Evolutionary conservation across 2,113 vertebrate species (phyloP).

Genomic region (Proterorhinus semilunaris): DNA sequence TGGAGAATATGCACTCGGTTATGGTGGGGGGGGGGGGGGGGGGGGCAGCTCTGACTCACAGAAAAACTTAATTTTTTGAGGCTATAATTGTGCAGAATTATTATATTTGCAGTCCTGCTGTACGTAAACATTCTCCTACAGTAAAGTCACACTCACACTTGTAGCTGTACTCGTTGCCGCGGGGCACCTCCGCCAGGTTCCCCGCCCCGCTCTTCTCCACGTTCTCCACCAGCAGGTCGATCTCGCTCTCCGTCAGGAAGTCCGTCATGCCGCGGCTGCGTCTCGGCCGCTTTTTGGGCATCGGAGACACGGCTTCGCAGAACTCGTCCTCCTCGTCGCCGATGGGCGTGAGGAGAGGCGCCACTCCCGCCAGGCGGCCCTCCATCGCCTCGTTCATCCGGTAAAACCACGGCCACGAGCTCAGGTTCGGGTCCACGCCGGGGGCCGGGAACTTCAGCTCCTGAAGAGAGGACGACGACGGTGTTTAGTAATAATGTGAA

Average conservation of each 20-base stretch:
- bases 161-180: constrained; percentile 58
- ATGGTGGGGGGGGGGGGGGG: too few relatives aligned
- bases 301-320: constrained; percentile 50
- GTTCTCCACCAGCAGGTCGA: constrained; percentile 65
- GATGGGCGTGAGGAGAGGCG: constrained; percentile 63
- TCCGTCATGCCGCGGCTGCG: constrained; percentile 62
- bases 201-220: constrained; percentile 58
- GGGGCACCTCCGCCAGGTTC: constrained; percentile 53
- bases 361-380: constrained; percentile 59
- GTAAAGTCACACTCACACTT: constrained; percentile 51
- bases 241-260: constrained; percentile 71
- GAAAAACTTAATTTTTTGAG: too few relatives aligned
- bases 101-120: too few relatives aligned
- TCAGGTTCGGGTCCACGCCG: constrained; percentile 61
- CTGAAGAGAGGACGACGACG: constrained; percentile 40
- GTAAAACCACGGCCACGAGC: constrained; percentile 78
- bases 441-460: constrained; percentile 69
- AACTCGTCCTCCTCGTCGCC: constrained; percentile 69
- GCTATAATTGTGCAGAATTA: too few relatives aligned
- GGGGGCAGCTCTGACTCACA: too few relatives aligned
- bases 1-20: too few relatives aligned
- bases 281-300: constrained; percentile 51
- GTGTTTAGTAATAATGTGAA: too few relatives aligned
- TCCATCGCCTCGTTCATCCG: constrained; percentile 77
- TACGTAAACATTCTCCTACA: background rate